phyloP scores from a whole-genome alignment of 92 coral and sea anemone genomes.

The Desmophyllum pertusum region DNA sequence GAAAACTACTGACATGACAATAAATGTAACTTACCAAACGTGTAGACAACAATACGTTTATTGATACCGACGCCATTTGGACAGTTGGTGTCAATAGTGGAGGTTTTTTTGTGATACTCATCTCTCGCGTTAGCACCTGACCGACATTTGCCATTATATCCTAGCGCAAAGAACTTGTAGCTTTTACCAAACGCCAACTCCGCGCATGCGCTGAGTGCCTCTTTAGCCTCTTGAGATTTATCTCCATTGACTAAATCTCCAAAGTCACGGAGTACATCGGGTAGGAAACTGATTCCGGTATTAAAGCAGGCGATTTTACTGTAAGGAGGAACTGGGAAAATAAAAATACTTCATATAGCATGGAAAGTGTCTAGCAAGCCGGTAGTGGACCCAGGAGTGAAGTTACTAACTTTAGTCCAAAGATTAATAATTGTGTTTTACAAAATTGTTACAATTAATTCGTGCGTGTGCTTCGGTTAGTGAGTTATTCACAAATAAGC shows the following conservation, averaged over 20 bases:
- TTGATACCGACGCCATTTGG: conserved; percentile 46
- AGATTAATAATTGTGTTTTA: too few relatives aligned
- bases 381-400: not conserved
- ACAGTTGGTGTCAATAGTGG: conserved; percentile 12
- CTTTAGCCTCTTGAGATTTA: not conserved
- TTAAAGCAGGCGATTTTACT: conserved; percentile 12
- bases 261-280: conserved; percentile 16
- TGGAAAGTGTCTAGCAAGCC: too few relatives aligned
- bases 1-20: not conserved
- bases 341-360: not conserved
- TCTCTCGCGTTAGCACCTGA: conserved; percentile 26
- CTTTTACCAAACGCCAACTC: conserved; percentile 48
- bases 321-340: conserved; percentile 1
- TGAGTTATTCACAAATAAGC: too few relatives aligned
- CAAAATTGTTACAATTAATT: too few relatives aligned
- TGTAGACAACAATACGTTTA: conserved; percentile 45
- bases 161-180: conserved; percentile 51
- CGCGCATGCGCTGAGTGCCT: conserved; percentile 26
- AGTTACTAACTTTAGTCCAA: too few relatives aligned
- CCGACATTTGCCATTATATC: conserved; percentile 49
- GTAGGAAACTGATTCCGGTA: not conserved
- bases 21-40: conserved; percentile 46
- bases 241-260: not conserved
- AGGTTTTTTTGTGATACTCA: conserved; percentile 6
- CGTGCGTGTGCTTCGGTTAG: too few relatives aligned